Percentiles rank a stretch among this genome's conserved stretches.
Conservation (phyloP, 64 coral and sea anemone genomes). For the Dendrophyllia cribrosa region DNA sequence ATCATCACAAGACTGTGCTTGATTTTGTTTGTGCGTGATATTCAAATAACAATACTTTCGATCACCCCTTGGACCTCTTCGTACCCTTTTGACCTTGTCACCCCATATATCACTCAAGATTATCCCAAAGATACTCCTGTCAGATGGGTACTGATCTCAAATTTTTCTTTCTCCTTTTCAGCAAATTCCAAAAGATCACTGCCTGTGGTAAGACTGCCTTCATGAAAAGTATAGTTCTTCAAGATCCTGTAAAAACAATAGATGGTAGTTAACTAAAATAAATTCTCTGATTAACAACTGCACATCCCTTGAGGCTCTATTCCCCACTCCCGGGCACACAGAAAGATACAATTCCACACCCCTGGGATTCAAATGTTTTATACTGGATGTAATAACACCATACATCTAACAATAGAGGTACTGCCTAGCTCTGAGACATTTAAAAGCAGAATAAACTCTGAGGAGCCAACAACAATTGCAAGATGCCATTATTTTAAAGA, state of each 20-base stretch:
- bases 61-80: neutral
- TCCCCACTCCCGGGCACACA: too few species aligned
- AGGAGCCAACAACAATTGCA: too few species aligned
- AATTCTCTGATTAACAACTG: too few species aligned
- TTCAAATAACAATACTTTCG: neutral
- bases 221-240: neutral
- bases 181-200: slow-evolving; percentile 23
- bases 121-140: neutral
- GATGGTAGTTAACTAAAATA: too few species aligned
- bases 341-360: too few species aligned
- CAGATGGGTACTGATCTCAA: neutral
- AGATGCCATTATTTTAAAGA: too few species aligned
- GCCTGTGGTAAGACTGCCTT: neutral
- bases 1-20: neutral
- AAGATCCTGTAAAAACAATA: neutral
- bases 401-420: too few species aligned
- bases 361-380: too few species aligned
- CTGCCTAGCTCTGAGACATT: too few species aligned
- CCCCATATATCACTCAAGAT: neutral
- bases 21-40: neutral
- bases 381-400: too few species aligned
- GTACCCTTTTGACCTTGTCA: slow-evolving; percentile 8
- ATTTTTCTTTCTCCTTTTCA: slow-evolving; percentile 9
- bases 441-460: too few species aligned
- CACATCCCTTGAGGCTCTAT: too few species aligned